Evolutionary conservation across 2,888 invertebrate species (phyloP).

Genomic region (Meghimatium bilineatum): DNA sequence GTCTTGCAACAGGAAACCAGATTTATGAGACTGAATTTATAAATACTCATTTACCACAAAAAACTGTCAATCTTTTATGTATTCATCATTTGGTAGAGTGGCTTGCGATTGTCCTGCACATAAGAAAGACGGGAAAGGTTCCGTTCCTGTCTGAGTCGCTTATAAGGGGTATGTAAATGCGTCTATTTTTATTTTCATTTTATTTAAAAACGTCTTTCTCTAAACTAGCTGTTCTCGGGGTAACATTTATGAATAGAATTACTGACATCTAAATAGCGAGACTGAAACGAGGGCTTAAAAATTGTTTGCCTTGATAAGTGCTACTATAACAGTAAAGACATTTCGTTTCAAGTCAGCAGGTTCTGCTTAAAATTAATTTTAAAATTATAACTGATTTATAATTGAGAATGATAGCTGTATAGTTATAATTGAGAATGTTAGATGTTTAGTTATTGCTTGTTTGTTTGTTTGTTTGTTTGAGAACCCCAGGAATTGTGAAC

Average conservation of each 20-base stretch:
- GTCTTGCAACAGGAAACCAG: too few relatives aligned
- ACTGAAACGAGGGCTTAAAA: neutral
- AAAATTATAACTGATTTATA: neutral
- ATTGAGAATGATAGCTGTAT: neutral
- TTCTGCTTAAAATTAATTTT: neutral
- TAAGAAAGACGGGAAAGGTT: neutral
- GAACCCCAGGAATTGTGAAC: too few relatives aligned
- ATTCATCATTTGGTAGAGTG: too few relatives aligned
- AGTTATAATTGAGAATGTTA: neutral
- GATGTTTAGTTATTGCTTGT: too few relatives aligned
- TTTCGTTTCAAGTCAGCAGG: neutral
- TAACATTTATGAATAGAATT: constrained; percentile 1
- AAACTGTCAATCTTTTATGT: too few relatives aligned
- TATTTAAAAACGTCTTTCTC: neutral
- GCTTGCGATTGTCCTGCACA: neutral
- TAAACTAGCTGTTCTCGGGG: neutral
- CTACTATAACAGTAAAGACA: neutral
- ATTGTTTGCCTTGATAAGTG: neutral
- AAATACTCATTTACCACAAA: too few relatives aligned
- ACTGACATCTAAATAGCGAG: constrained; percentile 13
- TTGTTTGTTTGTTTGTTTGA: too few relatives aligned
- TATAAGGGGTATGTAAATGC: neutral
- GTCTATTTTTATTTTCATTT: neutral
- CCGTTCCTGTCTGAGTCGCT: neutral
- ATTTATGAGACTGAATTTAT: too few relatives aligned